phyloP scores from a whole-genome alignment of 1,140 invertebrate species.

The Gerris buenoi region DNA sequence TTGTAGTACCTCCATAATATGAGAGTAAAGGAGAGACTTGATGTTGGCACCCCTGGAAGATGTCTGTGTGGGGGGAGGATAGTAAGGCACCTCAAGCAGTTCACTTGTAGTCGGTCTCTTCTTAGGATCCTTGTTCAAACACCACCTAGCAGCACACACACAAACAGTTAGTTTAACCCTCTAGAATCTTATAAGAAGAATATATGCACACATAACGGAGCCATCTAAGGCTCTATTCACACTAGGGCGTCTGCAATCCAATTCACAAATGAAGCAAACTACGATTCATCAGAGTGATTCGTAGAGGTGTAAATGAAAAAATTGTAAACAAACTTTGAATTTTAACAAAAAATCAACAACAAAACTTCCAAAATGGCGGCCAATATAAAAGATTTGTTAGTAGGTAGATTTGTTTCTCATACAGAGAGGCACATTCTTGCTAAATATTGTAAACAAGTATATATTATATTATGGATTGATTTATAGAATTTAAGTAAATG shows the following conservation, averaged over 20 bases:
- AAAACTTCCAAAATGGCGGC: no score
- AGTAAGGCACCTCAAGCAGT: slow-evolving; percentile 17
- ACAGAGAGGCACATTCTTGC: no score
- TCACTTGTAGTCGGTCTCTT: slow-evolving; percentile 19
- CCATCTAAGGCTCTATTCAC: no score
- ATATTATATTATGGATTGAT: no score
- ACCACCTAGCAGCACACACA: slow-evolving; percentile 4
- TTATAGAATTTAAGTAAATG: no score
- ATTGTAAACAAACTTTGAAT: no score
- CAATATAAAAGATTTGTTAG: no score
- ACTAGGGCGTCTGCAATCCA: no score
- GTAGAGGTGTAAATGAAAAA: background rate
- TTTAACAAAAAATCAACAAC: no score
- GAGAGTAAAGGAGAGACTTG: background rate
- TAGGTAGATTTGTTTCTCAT: no score
- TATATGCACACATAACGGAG: background rate
- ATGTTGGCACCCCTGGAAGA: background rate
- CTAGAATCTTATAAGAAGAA: background rate
- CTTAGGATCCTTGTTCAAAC: slow-evolving; percentile 19
- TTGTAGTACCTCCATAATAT: slow-evolving; percentile 4
- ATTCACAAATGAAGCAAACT: background rate
- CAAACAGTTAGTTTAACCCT: background rate
- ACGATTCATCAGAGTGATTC: background rate
- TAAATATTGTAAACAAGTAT: no score
- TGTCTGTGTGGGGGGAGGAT: background rate